Percentiles rank a stretch among this genome's conserved stretches.
Evolutionary conservation across 2,888 invertebrate genomes (phyloP).

Genomic region (Acleris sparsana): DNA sequence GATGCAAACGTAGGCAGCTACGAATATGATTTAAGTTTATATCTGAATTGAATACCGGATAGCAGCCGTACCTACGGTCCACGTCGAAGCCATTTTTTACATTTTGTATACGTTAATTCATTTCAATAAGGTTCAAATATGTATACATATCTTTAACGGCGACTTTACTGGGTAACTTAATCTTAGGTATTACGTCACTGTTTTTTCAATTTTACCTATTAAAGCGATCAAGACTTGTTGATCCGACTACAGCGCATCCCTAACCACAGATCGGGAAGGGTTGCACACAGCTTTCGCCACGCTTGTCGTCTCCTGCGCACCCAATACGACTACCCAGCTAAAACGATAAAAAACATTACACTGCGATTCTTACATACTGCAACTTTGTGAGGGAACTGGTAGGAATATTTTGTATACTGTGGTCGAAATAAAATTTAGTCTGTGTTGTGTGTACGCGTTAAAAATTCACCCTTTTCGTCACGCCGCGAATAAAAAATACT

Average conservation of each 20-base stretch:
- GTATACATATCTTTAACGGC: no score
- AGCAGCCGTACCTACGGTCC: no score
- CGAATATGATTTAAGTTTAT: no score
- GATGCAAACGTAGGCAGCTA: no score
- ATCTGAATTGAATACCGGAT: no score
- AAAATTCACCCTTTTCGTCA: conserved; percentile 57
- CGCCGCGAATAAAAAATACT: conserved; percentile 62
- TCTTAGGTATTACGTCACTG: no score
- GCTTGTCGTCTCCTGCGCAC: conserved; percentile 54
- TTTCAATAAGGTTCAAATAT: no score
- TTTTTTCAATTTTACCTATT: no score
- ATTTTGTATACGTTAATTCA: no score
- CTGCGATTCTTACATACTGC: conserved; percentile 36
- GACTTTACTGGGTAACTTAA: no score
- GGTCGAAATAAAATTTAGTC: conserved; percentile 34
- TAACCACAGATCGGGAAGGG: conserved; percentile 76
- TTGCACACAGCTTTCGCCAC: conserved; percentile 74
- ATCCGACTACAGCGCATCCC: conserved; percentile 53
- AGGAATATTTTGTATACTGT: conserved; percentile 45
- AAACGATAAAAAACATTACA: conserved; percentile 41
- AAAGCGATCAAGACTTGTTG: conserved; percentile 50
- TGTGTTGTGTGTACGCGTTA: conserved; percentile 38
- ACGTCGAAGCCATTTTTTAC: no score
- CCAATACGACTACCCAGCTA: conserved; percentile 38
- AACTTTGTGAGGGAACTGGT: not conserved